Conservation (phyloP, 2,113 vertebrate species). For the Camarhynchus parvulus region DNA sequence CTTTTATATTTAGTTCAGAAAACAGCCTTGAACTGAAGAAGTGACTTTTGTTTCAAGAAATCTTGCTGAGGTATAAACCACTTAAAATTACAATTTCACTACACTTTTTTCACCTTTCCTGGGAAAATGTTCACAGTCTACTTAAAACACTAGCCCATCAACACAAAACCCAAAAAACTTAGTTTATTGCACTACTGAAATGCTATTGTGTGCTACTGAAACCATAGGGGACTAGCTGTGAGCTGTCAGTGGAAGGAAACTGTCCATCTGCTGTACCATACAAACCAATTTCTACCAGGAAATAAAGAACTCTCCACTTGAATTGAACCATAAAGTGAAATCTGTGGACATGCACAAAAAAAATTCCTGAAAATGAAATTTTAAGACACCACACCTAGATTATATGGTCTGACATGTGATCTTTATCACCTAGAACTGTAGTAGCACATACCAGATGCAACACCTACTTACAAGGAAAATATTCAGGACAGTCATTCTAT, state of each 20-base stretch:
- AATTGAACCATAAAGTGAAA: neutral
- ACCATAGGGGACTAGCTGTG: neutral
- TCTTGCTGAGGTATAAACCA: neutral
- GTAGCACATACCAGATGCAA: neutral
- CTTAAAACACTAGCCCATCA: neutral
- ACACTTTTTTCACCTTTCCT: neutral
- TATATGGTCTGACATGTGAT: neutral
- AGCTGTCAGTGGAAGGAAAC: neutral
- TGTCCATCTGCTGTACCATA: neutral
- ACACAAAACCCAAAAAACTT: neutral
- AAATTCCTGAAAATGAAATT: neutral
- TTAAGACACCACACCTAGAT: neutral
- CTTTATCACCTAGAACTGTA: neutral
- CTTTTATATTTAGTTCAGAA: neutral
- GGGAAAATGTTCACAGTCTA: neutral
- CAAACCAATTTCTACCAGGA: neutral
- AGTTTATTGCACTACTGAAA: neutral
- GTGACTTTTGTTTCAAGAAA: constrained; percentile 29
- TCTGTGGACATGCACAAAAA: neutral
- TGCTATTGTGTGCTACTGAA: neutral
- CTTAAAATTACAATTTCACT: neutral
- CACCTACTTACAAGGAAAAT: neutral
- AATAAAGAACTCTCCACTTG: neutral
- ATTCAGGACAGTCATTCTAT: neutral
- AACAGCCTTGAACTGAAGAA: constrained; percentile 29